Evolutionary conservation across 2,113 vertebrate species (phyloP).

Genomic region (Laticauda colubrina): DNA sequence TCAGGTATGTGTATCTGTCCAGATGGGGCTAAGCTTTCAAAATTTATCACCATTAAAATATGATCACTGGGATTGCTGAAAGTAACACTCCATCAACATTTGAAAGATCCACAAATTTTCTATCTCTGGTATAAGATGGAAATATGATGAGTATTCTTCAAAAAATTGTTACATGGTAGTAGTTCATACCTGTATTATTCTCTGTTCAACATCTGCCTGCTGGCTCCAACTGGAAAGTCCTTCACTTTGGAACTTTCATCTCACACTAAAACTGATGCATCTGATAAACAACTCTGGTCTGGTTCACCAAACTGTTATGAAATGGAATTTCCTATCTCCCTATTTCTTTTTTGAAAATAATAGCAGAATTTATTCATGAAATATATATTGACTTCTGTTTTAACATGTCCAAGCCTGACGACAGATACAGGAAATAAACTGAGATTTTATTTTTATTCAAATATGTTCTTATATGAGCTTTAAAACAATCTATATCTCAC

Average conservation of each 20-base stretch:
- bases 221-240: background rate
- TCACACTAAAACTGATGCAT: background rate
- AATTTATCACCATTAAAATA: background rate
- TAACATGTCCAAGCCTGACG: background rate
- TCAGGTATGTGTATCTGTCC: background rate
- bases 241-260: background rate
- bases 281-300: background rate
- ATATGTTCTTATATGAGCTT: background rate
- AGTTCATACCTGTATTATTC: background rate
- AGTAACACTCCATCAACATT: background rate
- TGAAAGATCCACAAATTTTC: background rate
- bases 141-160: background rate
- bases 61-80: background rate
- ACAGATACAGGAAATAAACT: background rate
- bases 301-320: background rate
- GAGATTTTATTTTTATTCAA: background rate
- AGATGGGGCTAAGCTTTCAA: background rate
- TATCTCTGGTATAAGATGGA: background rate
- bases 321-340: background rate
- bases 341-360: background rate
- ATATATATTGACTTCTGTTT: background rate
- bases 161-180: background rate
- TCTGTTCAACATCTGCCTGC: background rate
- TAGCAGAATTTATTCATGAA: background rate
- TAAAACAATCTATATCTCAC: background rate